A percentile compares a stretch with the other conserved stretches of the same genome.
Conservation (phyloP, 2,797 vertebrate species). For the Myiotriccus ornatus region DNA sequence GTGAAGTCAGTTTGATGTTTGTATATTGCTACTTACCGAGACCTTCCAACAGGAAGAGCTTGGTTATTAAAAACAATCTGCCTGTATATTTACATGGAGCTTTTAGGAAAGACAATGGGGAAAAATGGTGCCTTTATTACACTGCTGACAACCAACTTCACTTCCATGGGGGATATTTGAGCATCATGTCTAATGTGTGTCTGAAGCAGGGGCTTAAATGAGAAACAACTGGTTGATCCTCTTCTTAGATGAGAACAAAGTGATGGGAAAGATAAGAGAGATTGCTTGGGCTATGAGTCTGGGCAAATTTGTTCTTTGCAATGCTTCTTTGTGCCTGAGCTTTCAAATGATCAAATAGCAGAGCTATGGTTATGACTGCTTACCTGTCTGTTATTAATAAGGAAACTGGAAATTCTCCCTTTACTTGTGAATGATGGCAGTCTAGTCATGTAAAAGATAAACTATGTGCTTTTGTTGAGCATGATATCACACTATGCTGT, state of each 20-base stretch:
- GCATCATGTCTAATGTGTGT: neutral
- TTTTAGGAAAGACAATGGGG: neutral
- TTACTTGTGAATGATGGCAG: neutral
- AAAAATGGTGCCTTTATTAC: neutral
- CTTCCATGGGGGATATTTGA: neutral
- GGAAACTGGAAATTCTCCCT: neutral
- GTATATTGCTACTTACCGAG: neutral
- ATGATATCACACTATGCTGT: neutral
- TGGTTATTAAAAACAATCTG: neutral
- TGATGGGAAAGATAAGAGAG: neutral
- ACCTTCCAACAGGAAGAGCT: neutral
- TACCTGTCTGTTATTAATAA: neutral
- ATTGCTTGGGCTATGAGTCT: neutral
- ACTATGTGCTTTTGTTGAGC: neutral
- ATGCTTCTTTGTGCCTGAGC: neutral
- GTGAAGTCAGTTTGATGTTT: neutral
- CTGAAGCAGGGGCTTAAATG: neutral
- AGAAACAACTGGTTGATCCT: slow-evolving; percentile 35
- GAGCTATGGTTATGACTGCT: neutral
- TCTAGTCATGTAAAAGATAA: neutral
- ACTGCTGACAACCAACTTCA: neutral
- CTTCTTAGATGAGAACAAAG: slow-evolving; percentile 12
- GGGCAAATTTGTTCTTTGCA: neutral
- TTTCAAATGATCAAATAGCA: neutral
- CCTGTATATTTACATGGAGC: neutral